Percentiles rank a stretch among this genome's conserved stretches.
Conservation (phyloP, 1,140 invertebrate genomes). For the Aphelenchoides fujianensis region DNA sequence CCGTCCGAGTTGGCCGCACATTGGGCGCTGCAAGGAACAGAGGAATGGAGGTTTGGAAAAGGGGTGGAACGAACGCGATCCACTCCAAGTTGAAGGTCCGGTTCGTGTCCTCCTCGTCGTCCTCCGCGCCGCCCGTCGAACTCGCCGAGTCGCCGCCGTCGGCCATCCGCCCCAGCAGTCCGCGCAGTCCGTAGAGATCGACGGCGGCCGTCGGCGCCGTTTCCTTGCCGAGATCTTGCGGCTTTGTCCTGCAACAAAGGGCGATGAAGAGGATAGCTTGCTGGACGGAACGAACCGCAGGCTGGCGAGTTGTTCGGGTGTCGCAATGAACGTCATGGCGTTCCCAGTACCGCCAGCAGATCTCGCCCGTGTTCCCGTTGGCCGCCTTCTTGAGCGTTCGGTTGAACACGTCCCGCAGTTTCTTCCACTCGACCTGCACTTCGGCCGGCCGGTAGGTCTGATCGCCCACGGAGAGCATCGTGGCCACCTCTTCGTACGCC, state of each 20-base stretch:
- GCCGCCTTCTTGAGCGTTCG: constrained; percentile 37
- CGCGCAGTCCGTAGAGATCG: not conserved
- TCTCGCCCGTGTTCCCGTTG: constrained; percentile 16
- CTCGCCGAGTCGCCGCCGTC: not conserved
- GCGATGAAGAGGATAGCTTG: not conserved
- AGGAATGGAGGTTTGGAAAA: not conserved
- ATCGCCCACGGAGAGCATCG: constrained; percentile 30
- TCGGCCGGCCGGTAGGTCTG: constrained; percentile 29
- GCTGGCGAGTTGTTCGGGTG: constrained; percentile 2
- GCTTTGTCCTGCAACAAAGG: not conserved
- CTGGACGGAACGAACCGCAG: not conserved
- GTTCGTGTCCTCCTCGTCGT: constrained; percentile 11
- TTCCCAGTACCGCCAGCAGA: constrained; percentile 41
- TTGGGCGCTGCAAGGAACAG: not conserved
- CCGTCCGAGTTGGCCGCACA: not conserved
- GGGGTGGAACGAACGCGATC: constrained; percentile 7
- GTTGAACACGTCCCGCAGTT: constrained; percentile 36
- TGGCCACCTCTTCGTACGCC: constrained; percentile 28
- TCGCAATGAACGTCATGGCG: constrained; percentile 28
- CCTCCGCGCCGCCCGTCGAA: not conserved
- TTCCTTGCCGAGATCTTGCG: not conserved
- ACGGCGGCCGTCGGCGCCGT: not conserved
- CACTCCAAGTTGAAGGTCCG: constrained; percentile 9
- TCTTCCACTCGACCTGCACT: constrained; percentile 42
- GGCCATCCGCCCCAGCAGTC: not conserved